A percentile compares a stretch with the other conserved stretches of the same genome.
These are phyloP conservation scores for Melospiza melodia DNA, from an alignment of 2,113 vertebrate genomes.

Conservation along the genomic window DNA sequence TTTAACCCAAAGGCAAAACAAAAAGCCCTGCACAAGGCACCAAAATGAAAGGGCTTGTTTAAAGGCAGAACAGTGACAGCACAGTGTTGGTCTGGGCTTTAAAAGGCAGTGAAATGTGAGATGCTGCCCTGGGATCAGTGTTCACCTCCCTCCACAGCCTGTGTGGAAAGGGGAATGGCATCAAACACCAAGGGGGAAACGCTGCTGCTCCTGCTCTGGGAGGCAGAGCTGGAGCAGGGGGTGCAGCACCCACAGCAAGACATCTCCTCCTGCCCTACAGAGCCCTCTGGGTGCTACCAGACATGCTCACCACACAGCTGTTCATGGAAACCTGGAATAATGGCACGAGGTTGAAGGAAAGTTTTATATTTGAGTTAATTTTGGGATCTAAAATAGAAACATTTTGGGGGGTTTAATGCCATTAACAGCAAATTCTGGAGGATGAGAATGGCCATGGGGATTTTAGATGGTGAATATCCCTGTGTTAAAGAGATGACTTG, in stretches of 20 bases:
- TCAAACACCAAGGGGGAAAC: neutral
- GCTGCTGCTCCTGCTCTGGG: neutral
- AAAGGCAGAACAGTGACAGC: conserved; percentile 31
- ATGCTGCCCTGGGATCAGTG: neutral
- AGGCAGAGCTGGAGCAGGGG: neutral
- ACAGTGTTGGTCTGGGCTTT: neutral
- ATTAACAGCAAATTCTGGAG: neutral
- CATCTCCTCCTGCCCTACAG: neutral
- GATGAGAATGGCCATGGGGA: neutral
- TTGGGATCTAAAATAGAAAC: neutral
- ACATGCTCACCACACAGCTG: neutral
- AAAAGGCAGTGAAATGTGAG: conserved; percentile 9
- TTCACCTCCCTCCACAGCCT: neutral
- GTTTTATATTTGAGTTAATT: neutral
- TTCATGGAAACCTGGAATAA: neutral
- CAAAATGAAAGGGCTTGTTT: conserved; percentile 49
- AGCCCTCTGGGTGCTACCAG: neutral
- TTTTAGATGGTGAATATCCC: neutral
- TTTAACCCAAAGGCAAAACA: conserved; percentile 41
- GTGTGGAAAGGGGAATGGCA: neutral
- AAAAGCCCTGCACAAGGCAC: conserved; percentile 44
- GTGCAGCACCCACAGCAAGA: neutral
- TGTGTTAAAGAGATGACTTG: neutral
- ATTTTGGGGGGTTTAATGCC: neutral
- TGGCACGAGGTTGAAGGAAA: neutral